Base-by-base conservation (phyloP, 1,140 invertebrate genomes). In the Cyphomyrmex costatus region DNA sequence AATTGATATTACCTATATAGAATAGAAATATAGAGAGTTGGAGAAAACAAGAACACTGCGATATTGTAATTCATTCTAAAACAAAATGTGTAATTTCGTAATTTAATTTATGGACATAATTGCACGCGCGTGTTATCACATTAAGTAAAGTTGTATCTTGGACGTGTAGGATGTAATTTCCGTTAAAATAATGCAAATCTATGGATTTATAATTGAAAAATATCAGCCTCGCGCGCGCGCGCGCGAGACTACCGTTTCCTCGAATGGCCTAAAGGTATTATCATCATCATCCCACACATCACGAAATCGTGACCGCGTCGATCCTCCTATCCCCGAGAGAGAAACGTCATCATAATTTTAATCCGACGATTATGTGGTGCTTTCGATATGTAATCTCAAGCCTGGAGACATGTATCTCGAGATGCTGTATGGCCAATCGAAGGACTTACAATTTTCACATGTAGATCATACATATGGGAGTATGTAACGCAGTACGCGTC, bases 271-370 rank as follows among this genome's bases (percentile, higher is more conserved):
- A 16, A 33, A 27, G 79, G 24, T 42, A 49, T 65, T 21, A 66
- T 46, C 33, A 70, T 71, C 65, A 42, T 46, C 77, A 27, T 46
- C 30, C 36, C 24, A 82, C 65, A 58, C 49, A 42, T 71, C 65
- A 82, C 78, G 51, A 73, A 86, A 66, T 86, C 71, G 82, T 82
- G 79, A 66, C 24, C 58, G 14, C 71, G n/a, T 24, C 14, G 56
- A 10, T 65, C 58, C 60, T 53, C 46, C 30, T 58, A 56, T 79
- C n/a, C 24, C 19, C 14, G 30, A 66, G 24, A 83, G 79, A 73
- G 68, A 83, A 73, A 60, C 68, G 85, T 65, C 68, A 27, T 82
- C 78, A 42, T 86, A 83, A 86, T 83, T 86, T 86, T 63, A 86
- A 86, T 83, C 85, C 53, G 16, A 46, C 53, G 46, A 86, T 86